Percentiles rank a stretch among this genome's conserved stretches.
Conservation (phyloP, 1,140 invertebrate genomes). For the Philaenus spumarius region DNA sequence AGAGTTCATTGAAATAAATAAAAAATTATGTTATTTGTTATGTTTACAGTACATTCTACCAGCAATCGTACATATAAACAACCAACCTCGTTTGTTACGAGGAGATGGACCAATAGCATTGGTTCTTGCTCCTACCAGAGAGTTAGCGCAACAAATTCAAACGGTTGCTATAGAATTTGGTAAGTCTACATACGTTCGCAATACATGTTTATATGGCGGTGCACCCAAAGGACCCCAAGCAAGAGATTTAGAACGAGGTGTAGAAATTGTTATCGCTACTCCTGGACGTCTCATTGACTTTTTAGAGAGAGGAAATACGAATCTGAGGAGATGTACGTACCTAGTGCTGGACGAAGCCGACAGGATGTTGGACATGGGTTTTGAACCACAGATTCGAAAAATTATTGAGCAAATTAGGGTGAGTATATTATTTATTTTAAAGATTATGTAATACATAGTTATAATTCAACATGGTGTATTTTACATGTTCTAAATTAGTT, state of each 20-base stretch:
- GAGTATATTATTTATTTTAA: too few relatives aligned
- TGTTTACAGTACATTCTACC: conserved; percentile 53
- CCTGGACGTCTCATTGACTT: conserved; percentile 92
- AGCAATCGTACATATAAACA: conserved; percentile 67
- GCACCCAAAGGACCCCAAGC: conserved; percentile 63
- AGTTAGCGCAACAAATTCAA: conserved; percentile 77
- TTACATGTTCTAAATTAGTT: neutral
- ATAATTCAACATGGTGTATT: too few relatives aligned
- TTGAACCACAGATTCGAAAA: conserved; percentile 97
- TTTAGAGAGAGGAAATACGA: conserved; percentile 77
- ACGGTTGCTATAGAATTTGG: conserved; percentile 83
- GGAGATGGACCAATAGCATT: conserved; percentile 72
- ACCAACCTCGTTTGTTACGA: conserved; percentile 57
- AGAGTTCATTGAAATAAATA: too few relatives aligned
- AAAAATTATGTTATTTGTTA: conserved; percentile 48
- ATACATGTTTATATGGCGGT: conserved; percentile 87
- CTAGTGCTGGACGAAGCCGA: conserved; percentile 95
- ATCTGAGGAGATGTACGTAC: conserved; percentile 81
- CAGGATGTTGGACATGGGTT: conserved; percentile 92
- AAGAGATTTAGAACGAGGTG: conserved; percentile 64
- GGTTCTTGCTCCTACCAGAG: conserved; percentile 72
- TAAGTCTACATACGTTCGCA: conserved; percentile 59
- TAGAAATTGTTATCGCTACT: conserved; percentile 79
- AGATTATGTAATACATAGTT: too few relatives aligned
- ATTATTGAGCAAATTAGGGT: conserved; percentile 90